Evolutionary conservation across 1,140 invertebrate species (phyloP), one percentile per base, ranked within the genome.

Genomic region (Oryzaephilus surinamensis): DNA sequence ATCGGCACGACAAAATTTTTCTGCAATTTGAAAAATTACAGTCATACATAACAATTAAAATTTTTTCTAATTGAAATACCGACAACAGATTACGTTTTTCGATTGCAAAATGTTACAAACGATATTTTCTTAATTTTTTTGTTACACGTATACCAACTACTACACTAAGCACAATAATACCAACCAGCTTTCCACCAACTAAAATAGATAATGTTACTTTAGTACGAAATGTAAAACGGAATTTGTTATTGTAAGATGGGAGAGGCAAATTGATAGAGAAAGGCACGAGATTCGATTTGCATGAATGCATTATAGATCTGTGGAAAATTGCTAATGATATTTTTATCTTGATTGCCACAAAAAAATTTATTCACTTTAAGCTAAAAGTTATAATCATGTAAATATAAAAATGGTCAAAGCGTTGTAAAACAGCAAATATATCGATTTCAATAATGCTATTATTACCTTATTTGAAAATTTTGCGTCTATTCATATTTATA

Each of bases 221-320:
- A 24, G 23, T 7, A 11, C 23, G 23, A 24, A 11, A 24, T 24
- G 11, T 24, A 24, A 24, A 24, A n/a, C n/a, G n/a, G n/a, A n/a
- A n/a, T n/a, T n/a, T n/a, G n/a, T n/a, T 11, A 7, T 24, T 24
- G 11, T 24, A 11, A 24, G 11, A 24, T 24, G 11, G 11, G 11
- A 24, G 5, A 24, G 11, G 11, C 10, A 24, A n/a, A 8, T 4
- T 24, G 8, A n/a, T 3, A 6, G 23, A 4, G 23, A 24, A 10
- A 24, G 23, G 11, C 3, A 24, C 11, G 20, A 10, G 14, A 33
- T 33, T 33, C 16, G 32, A 18, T 33, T 33, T 33, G 16, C 32
- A 18, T 19, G 32, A 33, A n/a, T 33, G 32, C 32, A 33, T 33
- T 12, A 7, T 18, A 15, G 32, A 33, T 18, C 14, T 33, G 32